phyloP scores from a whole-genome alignment of 2,888 invertebrate species.

The Lasioglossum leucozonium region DNA sequence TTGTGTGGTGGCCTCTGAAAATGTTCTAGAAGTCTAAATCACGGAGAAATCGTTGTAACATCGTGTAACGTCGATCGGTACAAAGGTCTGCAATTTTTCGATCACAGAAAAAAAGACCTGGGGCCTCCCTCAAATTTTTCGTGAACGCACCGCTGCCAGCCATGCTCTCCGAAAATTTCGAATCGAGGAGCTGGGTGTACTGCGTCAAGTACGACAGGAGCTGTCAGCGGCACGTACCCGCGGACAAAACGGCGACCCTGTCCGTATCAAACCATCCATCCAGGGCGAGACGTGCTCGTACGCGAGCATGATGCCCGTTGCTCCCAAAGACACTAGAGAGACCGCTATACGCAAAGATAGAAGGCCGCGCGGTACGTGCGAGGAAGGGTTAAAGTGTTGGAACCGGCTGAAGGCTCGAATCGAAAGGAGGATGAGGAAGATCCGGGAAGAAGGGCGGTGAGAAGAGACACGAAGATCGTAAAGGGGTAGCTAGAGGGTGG shows the following conservation, averaged over 20 bases:
- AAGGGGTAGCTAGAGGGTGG: constrained; percentile 47
- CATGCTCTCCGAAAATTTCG: constrained; percentile 21
- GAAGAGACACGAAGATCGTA: constrained; percentile 66
- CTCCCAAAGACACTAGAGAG: not conserved
- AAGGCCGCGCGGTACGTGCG: constrained; percentile 32
- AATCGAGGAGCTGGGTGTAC: constrained; percentile 25
- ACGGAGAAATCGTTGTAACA: too few species aligned
- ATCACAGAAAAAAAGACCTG: not conserved
- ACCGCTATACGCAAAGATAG: not conserved
- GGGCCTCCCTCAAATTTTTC: not conserved
- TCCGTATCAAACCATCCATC: constrained; percentile 76
- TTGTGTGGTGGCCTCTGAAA: too few species aligned
- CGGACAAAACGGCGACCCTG: constrained; percentile 76
- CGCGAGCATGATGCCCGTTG: not conserved
- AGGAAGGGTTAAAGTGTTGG: constrained; percentile 71
- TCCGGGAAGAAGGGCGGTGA: constrained; percentile 72
- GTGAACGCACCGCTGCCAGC: not conserved
- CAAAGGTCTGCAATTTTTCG: not conserved
- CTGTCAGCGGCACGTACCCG: constrained; percentile 74
- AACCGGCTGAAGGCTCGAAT: constrained; percentile 57
- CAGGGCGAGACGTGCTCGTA: constrained; percentile 53
- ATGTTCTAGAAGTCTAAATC: too few species aligned
- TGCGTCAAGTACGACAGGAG: constrained; percentile 58
- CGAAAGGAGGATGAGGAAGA: constrained; percentile 69
- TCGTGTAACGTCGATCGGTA: not conserved